phyloP scores from a whole-genome alignment of 2,113 vertebrate genomes.

The Protobothrops flavoviridis region DNA sequence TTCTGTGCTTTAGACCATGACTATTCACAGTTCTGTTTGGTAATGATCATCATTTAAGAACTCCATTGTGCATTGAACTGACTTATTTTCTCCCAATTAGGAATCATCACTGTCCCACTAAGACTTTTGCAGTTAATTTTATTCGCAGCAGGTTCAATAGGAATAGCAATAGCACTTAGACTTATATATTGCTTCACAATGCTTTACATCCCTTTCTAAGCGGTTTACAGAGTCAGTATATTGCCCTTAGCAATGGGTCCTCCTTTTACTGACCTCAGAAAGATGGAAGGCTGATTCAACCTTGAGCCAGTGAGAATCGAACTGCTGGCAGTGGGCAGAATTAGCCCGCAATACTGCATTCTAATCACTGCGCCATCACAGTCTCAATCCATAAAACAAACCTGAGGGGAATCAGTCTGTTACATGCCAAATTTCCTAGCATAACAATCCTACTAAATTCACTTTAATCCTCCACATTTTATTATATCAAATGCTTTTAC shows the following conservation, averaged over 20 bases:
- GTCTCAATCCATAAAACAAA: neutral
- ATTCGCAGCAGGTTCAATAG: neutral
- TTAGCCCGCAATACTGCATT: neutral
- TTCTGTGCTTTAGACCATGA: neutral
- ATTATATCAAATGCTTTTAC: neutral
- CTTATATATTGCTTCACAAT: neutral
- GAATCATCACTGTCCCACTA: neutral
- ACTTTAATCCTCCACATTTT: neutral
- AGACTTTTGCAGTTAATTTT: neutral
- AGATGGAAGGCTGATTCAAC: neutral
- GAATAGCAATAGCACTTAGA: neutral
- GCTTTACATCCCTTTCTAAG: neutral
- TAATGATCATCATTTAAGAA: neutral
- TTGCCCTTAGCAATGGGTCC: neutral
- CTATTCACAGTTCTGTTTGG: neutral
- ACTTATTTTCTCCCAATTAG: slow-evolving; percentile 4
- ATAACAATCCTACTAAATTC: neutral
- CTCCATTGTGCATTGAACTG: neutral
- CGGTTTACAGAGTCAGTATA: neutral
- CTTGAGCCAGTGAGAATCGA: neutral
- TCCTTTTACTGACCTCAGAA: neutral
- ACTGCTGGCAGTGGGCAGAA: neutral
- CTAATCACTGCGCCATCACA: neutral
- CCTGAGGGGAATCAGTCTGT: neutral
- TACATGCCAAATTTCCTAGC: neutral